Conservation (phyloP, 2,797 vertebrate species). For the Oreonectes daqikongensis region DNA sequence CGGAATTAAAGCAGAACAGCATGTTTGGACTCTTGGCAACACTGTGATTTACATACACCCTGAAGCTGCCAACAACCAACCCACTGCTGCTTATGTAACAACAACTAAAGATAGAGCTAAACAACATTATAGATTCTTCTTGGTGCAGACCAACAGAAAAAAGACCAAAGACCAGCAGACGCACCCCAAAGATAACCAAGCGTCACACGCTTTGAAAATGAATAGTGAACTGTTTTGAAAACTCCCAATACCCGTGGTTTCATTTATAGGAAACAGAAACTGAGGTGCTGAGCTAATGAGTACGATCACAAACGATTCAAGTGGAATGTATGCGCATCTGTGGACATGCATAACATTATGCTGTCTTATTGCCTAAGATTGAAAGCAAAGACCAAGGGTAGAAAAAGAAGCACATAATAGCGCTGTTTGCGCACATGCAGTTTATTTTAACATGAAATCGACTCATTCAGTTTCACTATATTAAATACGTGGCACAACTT, state of each 20-base stretch:
- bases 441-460: too few species aligned
- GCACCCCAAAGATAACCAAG: neutral
- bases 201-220: neutral
- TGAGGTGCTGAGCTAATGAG: conserved; percentile 1
- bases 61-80: conserved; percentile 18
- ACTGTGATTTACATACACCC: conserved; percentile 25
- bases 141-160: neutral
- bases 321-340: conserved; percentile 18
- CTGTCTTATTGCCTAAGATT: conserved; percentile 6
- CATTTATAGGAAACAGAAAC: neutral
- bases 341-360: conserved; percentile 5
- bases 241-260: neutral
- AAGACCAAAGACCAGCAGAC: neutral
- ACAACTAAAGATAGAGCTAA: conserved; percentile 10
- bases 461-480: too few species aligned
- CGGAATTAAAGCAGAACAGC: conserved; percentile 19
- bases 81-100: conserved; percentile 35
- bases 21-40: conserved; percentile 21
- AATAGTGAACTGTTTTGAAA: conserved; percentile 34
- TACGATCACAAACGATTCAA: conserved; percentile 8
- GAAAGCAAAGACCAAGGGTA: neutral
- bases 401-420: neutral
- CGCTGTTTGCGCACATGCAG: too few species aligned
- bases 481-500: too few species aligned
- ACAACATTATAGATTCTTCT: conserved; percentile 36